Evolutionary conservation across 2,888 invertebrate genomes (phyloP).

Genomic region (Drosophila lacicola): DNA sequence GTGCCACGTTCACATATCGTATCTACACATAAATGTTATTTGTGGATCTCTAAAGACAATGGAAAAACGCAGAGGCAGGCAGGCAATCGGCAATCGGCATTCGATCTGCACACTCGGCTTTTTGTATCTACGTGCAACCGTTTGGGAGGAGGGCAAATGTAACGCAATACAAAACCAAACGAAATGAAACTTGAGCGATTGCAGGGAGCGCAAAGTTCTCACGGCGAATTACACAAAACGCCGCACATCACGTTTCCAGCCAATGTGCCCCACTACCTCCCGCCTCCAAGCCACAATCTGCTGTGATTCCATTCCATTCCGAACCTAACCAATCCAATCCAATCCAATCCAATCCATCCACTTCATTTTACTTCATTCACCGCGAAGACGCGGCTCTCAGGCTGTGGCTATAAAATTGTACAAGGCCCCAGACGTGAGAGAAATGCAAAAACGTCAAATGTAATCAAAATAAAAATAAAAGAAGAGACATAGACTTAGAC

Average conservation of each 20-base stretch:
- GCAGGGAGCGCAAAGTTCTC: conserved; percentile 68
- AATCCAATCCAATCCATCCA: conserved; percentile 12
- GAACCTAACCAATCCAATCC: conserved; percentile 3
- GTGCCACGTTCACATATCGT: conserved; percentile 28
- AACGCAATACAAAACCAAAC: conserved; percentile 39
- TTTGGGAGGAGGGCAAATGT: conserved; percentile 1
- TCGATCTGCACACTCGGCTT: conserved; percentile 52
- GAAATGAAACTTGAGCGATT: conserved; percentile 63
- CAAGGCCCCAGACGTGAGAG: conserved; percentile 68
- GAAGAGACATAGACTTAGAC: conserved; percentile 34
- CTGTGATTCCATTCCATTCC: conserved; percentile 14
- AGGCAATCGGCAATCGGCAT: conserved; percentile 46
- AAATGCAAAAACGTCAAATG: conserved; percentile 69
- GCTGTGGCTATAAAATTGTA: conserved; percentile 67
- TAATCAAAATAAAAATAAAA: conserved; percentile 37
- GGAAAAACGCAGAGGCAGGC: conserved; percentile 17
- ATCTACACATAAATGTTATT: conserved; percentile 11
- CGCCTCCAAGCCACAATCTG: conserved; percentile 11
- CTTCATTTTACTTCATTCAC: conserved; percentile 43
- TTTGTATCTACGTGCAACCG: conserved; percentile 33
- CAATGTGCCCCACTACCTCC: conserved; percentile 23
- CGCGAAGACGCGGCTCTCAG: conserved; percentile 53
- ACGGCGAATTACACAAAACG: conserved; percentile 79
- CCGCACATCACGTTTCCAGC: conserved; percentile 76
- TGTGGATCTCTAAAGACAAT: conserved; percentile 17